Base-by-base conservation (phyloP, 2,113 vertebrate species). In the Cavia aperea region DNA sequence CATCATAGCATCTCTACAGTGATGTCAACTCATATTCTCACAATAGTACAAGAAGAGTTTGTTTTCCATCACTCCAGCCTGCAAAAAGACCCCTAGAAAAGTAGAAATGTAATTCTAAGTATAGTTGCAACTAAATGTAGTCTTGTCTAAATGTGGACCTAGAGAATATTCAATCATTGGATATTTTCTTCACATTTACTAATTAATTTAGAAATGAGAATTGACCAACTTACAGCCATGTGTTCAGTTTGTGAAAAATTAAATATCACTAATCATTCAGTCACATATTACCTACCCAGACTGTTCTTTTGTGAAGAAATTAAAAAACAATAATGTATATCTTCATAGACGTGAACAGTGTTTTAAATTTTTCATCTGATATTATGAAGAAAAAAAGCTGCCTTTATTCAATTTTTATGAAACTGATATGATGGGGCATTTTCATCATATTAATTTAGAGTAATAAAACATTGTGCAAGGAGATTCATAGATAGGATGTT, bases 301-400 rank as follows among this genome's bases (percentile, higher is more conserved):
- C 91, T 96, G 60, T 96, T 96, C 93, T 96, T 95, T 94, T 97
- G 75, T 77, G 93, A 96, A 97, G 90, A 91, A 97, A 95, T 94
- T 95, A 95, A 92, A 92, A 96, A 95, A n/a, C 96, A 96, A 97
- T 97, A 94, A 97, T 85, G 73, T 96, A 33, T 94, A 81, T 66
- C 95, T 94, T 89, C 83, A 93, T 94, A 95, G 96, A 96, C 95
- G 49, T 26, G 89, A 97, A 93, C 83, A 93, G 81, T 90, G 54
- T 95, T 95, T 93, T 93, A 90, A 78, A 90, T 16, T 94, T 94
- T 95, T 83, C 62, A 83, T 81, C 86, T 56, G 60, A 70, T 68
- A 63, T 89, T 88, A 12, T 94, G 72, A 82, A 78, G 91, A 95
- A 84, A 54, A 90, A 86, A 92, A 73, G 87, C 94, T 88, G 70